phyloP scores from a whole-genome alignment of 2,797 vertebrate species.

The Mormyrops boulengeri region DNA sequence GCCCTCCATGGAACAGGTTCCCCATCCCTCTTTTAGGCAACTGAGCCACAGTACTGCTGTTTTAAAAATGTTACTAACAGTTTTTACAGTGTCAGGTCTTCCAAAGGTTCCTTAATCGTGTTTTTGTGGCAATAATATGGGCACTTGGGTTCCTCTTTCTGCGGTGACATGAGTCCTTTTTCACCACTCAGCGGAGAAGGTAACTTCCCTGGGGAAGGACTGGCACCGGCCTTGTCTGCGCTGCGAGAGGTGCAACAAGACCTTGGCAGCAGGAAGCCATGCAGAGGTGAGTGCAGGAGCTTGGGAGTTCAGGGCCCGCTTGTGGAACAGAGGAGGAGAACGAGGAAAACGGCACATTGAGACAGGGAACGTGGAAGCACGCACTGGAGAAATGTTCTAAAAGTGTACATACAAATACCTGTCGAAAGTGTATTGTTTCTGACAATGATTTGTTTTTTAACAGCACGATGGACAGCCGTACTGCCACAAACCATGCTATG shows the following conservation, averaged over 20 bases:
- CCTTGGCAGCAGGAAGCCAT: conserved; percentile 82
- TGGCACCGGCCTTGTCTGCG: conserved; percentile 98
- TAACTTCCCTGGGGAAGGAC: conserved; percentile 95
- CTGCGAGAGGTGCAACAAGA: conserved; percentile 92
- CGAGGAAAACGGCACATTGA: background rate
- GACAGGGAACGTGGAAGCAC: background rate
- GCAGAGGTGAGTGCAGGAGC: conserved; percentile 77
- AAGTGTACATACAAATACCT: background rate
- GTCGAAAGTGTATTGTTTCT: background rate
- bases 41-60: background rate
- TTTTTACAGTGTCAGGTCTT: background rate
- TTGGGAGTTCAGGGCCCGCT: background rate
- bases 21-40: background rate
- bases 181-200: conserved; percentile 82
- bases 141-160: background rate
- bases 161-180: background rate
- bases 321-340: background rate
- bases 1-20: background rate
- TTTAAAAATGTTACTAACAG: conserved; percentile 15
- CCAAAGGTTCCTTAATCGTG: background rate
- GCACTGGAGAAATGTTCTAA: background rate
- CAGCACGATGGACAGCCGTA: conserved; percentile 90
- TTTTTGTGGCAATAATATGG: background rate
- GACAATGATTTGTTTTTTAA: conserved; percentile 10
- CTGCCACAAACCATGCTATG: conserved; percentile 95